A percentile compares a stretch with the other conserved stretches of the same genome.
Conservation (phyloP, 2,113 vertebrate species). For the Pomatostomus ruficeps region DNA sequence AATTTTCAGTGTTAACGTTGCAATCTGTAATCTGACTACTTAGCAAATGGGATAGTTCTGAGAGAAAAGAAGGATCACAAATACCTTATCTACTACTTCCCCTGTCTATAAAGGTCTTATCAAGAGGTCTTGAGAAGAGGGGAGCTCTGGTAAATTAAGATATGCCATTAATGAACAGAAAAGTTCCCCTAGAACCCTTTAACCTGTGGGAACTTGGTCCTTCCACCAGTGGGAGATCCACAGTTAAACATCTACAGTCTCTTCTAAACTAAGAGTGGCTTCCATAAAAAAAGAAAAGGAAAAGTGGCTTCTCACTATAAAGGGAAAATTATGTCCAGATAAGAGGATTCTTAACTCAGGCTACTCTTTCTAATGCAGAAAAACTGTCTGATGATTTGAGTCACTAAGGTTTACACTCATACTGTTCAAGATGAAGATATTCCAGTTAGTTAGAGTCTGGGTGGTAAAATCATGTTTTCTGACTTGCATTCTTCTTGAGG, state of each 20-base stretch:
- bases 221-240: not conserved
- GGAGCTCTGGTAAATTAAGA: not conserved
- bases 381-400: not conserved
- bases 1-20: not conserved
- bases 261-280: not conserved
- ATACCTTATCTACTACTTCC: not conserved
- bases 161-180: not conserved
- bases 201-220: not conserved
- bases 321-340: not conserved
- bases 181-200: not conserved
- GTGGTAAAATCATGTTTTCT: not conserved
- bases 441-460: not conserved
- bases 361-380: not conserved
- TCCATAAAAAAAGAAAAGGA: not conserved
- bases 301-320: not conserved
- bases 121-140: not conserved
- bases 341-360: not conserved
- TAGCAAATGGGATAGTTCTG: not conserved
- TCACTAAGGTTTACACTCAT: not conserved
- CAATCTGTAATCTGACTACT: not conserved
- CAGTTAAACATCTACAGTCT: not conserved
- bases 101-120: not conserved
- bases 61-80: not conserved
- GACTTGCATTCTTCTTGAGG: not conserved
- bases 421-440: not conserved